Evolutionary conservation across 2,888 invertebrate genomes (phyloP), one percentile per base, ranked within the genome.

Genomic region (Poecilobothrus nobilitatus): DNA sequence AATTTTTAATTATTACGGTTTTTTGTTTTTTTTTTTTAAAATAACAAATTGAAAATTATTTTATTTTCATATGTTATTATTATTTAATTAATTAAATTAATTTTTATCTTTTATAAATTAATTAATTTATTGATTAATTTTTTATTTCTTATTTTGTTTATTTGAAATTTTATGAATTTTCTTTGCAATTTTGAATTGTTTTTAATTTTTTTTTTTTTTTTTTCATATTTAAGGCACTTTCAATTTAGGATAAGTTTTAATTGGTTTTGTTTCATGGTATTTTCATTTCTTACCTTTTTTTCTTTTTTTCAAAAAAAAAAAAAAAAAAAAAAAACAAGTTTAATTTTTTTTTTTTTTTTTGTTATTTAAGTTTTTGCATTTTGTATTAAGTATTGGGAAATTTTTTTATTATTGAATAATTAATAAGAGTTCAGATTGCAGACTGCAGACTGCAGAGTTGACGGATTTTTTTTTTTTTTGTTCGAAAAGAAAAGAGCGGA

Each of bases 241-340:
- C 15, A 53, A 53, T 53, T 53, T 53, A 53, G 53, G 53, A 53
- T 53, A 53, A 53, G n/a, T 53, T 53, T 53, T 53, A 53, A 53
- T 53, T 53, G 53, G 53, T 53, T 53, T 53, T 53, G 53, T 53
- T 53, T 53, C 53, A 53, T 53, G 15, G 15, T 53, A 37, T 37
- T 37, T 37, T 37, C 53, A 18, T 53, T 37, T 37, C 12, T 37
- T 12, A 12, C 37, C 37, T 10, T 37, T 37, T 37, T 37, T 10
- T 3, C 12, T 4, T n/a, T n/a, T n/a, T n/a, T n/a, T n/a, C n/a
- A n/a, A n/a, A n/a, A n/a, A n/a, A n/a, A n/a, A n/a, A n/a, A n/a
- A n/a, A n/a, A n/a, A n/a, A n/a, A n/a, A n/a, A n/a, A 4, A 27
- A 27, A 27, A 27, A 27, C 27, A 4, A 27, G 5, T 27, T 27